phyloP scores from a whole-genome alignment of 2,113 vertebrate species.

The Dromaius novaehollandiae region DNA sequence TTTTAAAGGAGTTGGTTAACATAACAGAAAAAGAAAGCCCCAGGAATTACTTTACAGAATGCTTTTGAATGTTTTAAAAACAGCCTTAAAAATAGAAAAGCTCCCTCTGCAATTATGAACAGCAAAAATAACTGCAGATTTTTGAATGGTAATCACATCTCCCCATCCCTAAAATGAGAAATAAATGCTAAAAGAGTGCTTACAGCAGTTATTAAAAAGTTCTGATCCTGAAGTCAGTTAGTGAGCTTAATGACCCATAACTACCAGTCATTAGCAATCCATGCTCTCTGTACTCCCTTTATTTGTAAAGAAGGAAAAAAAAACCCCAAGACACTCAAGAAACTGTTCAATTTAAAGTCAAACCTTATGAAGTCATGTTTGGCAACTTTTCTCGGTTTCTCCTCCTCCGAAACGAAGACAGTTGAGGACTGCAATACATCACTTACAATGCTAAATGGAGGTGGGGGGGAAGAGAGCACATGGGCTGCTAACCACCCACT shows the following conservation, averaged over 20 bases:
- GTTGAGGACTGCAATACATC: slow-evolving; percentile 66
- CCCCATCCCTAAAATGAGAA: slow-evolving; percentile 48
- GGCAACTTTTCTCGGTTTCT: slow-evolving; percentile 72
- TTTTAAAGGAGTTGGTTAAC: background rate
- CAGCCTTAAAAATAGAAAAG: slow-evolving; percentile 17
- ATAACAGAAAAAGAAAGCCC: background rate
- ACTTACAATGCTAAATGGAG: slow-evolving; percentile 51
- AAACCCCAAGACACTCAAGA: slow-evolving; percentile 62
- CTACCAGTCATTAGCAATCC: slow-evolving; percentile 55
- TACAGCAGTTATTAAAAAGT: slow-evolving; percentile 59
- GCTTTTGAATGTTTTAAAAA: slow-evolving; percentile 27
- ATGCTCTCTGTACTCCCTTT: slow-evolving; percentile 59
- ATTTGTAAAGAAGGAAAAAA: slow-evolving; percentile 55
- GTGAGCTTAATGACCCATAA: slow-evolving; percentile 68
- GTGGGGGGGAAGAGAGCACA: slow-evolving; percentile 22
- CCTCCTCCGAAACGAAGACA: slow-evolving; percentile 25
- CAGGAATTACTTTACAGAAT: background rate
- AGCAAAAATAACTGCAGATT: slow-evolving; percentile 26
- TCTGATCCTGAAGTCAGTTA: slow-evolving; percentile 70
- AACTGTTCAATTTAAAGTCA: slow-evolving; percentile 72
- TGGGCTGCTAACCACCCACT: slow-evolving; percentile 53
- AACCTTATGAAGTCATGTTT: slow-evolving; percentile 78
- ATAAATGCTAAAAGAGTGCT: slow-evolving; percentile 60
- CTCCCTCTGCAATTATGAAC: slow-evolving; percentile 5
- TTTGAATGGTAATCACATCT: slow-evolving; percentile 56